phyloP scores from a whole-genome alignment of 2,113 vertebrate genomes.

The Oreochromis spilurus region DNA sequence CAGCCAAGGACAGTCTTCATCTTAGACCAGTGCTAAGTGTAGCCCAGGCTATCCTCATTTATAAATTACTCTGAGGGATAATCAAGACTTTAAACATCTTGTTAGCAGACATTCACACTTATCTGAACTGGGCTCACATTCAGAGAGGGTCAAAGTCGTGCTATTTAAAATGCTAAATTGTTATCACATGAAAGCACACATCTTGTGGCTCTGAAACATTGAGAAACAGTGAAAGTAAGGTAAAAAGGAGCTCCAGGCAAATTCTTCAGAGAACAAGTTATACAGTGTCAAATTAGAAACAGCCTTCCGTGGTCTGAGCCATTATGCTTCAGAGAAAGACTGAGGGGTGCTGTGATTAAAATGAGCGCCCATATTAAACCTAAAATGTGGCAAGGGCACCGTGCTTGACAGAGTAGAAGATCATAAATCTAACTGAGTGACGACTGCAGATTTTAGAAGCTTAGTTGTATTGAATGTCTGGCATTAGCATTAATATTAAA shows the following conservation, averaged over 20 bases:
- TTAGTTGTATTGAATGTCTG: background rate
- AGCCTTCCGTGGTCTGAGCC: slow-evolving; percentile 54
- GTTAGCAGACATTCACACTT: slow-evolving; percentile 2
- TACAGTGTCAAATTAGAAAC: slow-evolving; percentile 63
- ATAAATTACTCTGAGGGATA: background rate
- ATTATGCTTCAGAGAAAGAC: slow-evolving; percentile 22
- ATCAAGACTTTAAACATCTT: slow-evolving; percentile 5
- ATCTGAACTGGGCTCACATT: background rate
- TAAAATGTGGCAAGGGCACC: slow-evolving; percentile 29
- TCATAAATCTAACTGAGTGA: slow-evolving; percentile 50
- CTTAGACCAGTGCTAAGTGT: background rate
- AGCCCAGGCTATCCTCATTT: background rate
- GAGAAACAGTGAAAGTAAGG: background rate
- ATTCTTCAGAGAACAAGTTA: slow-evolving; percentile 37
- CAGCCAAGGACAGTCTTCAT: background rate
- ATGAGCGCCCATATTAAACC: slow-evolving; percentile 40
- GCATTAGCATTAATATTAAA: background rate
- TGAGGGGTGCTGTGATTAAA: slow-evolving; percentile 52
- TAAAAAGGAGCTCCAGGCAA: slow-evolving; percentile 6
- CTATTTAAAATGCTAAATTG: background rate
- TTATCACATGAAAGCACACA: background rate
- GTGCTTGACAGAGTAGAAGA: slow-evolving; percentile 12
- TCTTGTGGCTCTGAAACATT: background rate
- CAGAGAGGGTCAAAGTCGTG: background rate
- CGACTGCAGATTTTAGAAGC: slow-evolving; percentile 38